Base-by-base conservation (phyloP, 2,888 invertebrate genomes). In the Caenorhabditis macrosperma region DNA sequence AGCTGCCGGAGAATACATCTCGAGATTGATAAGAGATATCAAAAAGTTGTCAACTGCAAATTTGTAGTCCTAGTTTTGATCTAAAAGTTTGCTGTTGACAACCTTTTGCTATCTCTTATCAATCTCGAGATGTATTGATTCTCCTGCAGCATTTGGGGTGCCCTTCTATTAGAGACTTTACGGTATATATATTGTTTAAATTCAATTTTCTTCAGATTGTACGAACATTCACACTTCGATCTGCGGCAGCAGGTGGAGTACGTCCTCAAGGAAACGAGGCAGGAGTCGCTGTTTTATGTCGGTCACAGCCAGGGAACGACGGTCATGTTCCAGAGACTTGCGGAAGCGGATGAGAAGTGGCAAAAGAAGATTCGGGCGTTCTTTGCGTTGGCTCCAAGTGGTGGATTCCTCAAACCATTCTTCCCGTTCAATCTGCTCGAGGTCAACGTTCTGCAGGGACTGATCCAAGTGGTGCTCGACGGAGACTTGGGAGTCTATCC, bases 281-380 rank as follows among this genome's bases (percentile, higher is more conserved):
- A 76, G 5, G 44, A 68, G 35, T 66, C 59, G 1, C 30, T 80
- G 7, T 75, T 63, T 46, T 75, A 80, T 52, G 52, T 80, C 10
- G 80, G 80, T n/a, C 80, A 80, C 38, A 71, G 69, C 33, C 80
- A 80, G 20, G 80, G 80, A 38, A 76, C 71, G 9, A 44, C 68
- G 1, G 44, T 69, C 3, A 75, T 80, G 75, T 76, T 80, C 28
- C 54, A 54, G 20, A 38, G 63, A 48, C 48, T 80, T 10, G 71
- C 75, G 2, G 80, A 75, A 66, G 59, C 78, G 3, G 52, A 66
- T 46, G 46, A 22, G 22, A 28, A 38, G 24, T 80, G 68, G 72
- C 71, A 75, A 22, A 71, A 17, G 4, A 75, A 75, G 46, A 80
- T 82, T 15, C 38, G 71, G 17, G 38, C 57, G 24, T 76, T 77